Percentiles rank a stretch among this genome's conserved stretches.
These are phyloP conservation scores for Circaetus gallicus DNA, from an alignment of 2,113 vertebrate species.

Conservation along the genomic window DNA sequence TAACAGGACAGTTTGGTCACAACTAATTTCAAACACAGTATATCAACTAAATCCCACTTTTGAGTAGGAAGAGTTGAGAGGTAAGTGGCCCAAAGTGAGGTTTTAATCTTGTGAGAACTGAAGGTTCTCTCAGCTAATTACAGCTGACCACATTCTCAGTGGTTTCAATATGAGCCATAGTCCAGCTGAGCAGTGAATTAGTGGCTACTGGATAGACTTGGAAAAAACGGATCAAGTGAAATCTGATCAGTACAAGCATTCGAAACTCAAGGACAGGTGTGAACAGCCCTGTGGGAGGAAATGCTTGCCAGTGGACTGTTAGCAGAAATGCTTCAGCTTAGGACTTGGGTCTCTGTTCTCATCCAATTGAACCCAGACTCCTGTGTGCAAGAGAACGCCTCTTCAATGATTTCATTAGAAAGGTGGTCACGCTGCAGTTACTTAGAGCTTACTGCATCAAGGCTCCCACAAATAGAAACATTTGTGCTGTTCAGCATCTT, in stretches of 20 bases:
- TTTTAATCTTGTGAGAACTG: background rate
- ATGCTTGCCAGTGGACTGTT: background rate
- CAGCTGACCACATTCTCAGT: background rate
- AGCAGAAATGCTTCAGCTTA: background rate
- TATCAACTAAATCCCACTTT: background rate
- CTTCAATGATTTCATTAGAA: background rate
- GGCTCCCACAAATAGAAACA: background rate
- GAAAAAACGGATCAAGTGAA: background rate
- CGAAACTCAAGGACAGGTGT: background rate
- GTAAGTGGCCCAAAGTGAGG: background rate
- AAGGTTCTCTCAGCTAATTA: background rate
- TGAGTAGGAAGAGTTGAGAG: background rate
- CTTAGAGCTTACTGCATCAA: background rate
- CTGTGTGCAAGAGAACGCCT: background rate
- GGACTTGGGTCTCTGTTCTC: background rate
- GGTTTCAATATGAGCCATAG: background rate
- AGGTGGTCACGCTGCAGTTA: background rate
- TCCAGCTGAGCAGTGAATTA: background rate
- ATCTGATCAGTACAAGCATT: background rate
- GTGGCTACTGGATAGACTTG: background rate
- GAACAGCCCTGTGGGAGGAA: background rate
- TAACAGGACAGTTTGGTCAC: background rate
- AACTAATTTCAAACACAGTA: fast-evolving
- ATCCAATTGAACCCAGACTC: background rate
- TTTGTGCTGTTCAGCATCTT: background rate